A percentile compares a stretch with the other conserved stretches of the same genome.
These are phyloP conservation scores for Trachymyrmex septentrionalis DNA, from an alignment of 1,140 invertebrate species.

Conservation along the genomic window DNA sequence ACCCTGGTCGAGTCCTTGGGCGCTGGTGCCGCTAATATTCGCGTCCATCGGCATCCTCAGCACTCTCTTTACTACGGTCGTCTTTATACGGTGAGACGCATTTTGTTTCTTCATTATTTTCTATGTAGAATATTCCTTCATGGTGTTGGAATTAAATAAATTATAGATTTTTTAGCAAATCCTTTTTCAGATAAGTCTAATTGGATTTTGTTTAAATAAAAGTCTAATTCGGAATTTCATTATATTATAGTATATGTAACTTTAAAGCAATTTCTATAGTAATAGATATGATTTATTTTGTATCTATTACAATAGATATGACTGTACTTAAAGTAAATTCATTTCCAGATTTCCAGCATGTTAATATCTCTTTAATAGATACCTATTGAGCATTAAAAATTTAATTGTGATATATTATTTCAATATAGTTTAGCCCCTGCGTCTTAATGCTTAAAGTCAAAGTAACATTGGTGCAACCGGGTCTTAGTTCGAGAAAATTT, in stretches of 20 bases:
- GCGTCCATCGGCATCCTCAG: conserved; percentile 88
- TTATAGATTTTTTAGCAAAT: conserved; percentile 9
- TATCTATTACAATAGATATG: no score
- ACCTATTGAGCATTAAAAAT: no score
- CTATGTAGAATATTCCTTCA: neutral
- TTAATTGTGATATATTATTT: no score
- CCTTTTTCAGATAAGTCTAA: neutral
- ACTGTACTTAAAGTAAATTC: no score
- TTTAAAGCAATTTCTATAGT: no score
- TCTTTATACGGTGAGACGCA: conserved; percentile 88
- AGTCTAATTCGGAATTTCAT: conserved; percentile 10
- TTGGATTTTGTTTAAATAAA: neutral
- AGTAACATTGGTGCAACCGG: no score
- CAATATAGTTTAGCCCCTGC: no score
- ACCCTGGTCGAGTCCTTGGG: conserved; percentile 88
- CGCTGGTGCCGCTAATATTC: conserved; percentile 88
- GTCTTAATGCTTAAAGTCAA: no score
- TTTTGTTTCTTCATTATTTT: neutral
- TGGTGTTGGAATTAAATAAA: neutral
- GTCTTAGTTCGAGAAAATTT: no score
- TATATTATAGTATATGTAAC: neutral
- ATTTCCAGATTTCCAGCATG: no score
- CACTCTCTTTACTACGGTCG: conserved; percentile 88
- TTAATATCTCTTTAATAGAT: no score
- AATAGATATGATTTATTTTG: neutral